Conservation (phyloP, 2,113 vertebrate genomes). For the Pycnonotus jocosus region DNA sequence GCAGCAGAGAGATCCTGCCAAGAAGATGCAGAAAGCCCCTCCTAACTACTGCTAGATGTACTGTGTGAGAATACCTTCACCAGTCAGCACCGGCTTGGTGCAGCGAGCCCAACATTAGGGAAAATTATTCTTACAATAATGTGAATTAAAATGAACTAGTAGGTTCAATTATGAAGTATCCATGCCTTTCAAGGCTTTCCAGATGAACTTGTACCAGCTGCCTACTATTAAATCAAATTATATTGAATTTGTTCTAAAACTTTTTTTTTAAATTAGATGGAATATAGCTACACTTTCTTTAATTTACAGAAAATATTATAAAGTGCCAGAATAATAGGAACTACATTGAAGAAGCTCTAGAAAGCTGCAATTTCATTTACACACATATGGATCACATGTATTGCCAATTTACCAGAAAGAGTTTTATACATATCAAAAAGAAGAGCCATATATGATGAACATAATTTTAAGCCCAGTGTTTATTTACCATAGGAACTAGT, state of each 20-base stretch:
- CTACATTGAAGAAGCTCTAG: not conserved
- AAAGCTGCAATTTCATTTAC: not conserved
- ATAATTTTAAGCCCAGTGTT: not conserved
- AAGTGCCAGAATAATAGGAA: not conserved
- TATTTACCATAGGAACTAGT: not conserved
- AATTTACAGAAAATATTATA: not conserved
- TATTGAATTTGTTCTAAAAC: not conserved
- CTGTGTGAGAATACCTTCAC: not conserved
- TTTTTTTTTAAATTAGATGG: not conserved
- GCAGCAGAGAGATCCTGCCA: not conserved
- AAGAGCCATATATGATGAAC: not conserved
- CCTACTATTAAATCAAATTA: not conserved
- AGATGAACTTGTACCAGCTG: not conserved
- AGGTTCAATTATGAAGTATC: not conserved
- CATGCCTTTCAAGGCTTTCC: not conserved
- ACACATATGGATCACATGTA: not conserved
- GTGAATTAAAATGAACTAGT: not conserved
- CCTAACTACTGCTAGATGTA: too few relatives aligned
- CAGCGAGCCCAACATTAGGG: not conserved
- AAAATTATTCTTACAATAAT: not conserved
- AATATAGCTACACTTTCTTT: not conserved
- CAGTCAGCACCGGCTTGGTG: not conserved
- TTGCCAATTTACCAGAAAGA: not conserved
- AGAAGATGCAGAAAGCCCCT: not conserved
- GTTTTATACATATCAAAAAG: not conserved